Percentiles rank a stretch among this genome's conserved stretches.
These are phyloP conservation scores for Dascyllus trimaculatus DNA, from an alignment of 2,113 vertebrate species.

Conservation along the genomic window DNA sequence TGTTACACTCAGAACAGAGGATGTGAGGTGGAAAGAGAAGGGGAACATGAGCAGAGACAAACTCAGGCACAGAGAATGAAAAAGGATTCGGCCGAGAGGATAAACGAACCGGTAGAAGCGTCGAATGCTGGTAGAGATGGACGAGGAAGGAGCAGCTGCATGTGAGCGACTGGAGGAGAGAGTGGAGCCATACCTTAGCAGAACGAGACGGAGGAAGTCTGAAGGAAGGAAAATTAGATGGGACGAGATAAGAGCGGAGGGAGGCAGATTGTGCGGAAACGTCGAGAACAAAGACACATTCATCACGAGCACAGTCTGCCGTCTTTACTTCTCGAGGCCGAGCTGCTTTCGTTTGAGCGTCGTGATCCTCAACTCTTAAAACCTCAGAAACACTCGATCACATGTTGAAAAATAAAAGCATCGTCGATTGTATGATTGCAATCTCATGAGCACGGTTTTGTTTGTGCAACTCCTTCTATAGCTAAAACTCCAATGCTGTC, in stretches of 20 bases:
- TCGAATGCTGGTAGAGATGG: background rate
- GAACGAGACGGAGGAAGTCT: slow-evolving; percentile 45
- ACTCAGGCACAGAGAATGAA: background rate
- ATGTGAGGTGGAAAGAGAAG: slow-evolving; percentile 1
- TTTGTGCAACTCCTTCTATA: slow-evolving; percentile 32
- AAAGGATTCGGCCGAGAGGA: background rate
- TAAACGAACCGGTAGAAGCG: background rate
- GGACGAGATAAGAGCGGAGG: background rate
- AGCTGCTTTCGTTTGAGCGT: slow-evolving; percentile 8
- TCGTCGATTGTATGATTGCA: slow-evolving; percentile 45
- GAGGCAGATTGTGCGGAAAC: slow-evolving; percentile 16
- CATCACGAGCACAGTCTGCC: slow-evolving; percentile 15
- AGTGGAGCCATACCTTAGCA: slow-evolving; percentile 32
- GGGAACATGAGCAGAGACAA: slow-evolving; percentile 20
- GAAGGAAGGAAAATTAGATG: slow-evolving; percentile 19
- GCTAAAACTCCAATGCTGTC: slow-evolving; percentile 17
- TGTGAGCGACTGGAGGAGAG: slow-evolving; percentile 47
- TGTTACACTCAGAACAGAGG: slow-evolving; percentile 15
- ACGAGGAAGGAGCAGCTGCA: slow-evolving; percentile 19
- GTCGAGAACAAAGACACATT: slow-evolving; percentile 52
- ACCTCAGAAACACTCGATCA: slow-evolving; percentile 22
- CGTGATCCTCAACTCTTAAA: slow-evolving; percentile 38
- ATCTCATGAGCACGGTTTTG: slow-evolving; percentile 36
- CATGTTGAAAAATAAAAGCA: slow-evolving; percentile 7
- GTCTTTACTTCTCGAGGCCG: slow-evolving; percentile 3